A percentile compares a stretch with the other conserved stretches of the same genome.
phyloP scores from a whole-genome alignment of 2,797 vertebrate species.

The Melanitta fusca region DNA sequence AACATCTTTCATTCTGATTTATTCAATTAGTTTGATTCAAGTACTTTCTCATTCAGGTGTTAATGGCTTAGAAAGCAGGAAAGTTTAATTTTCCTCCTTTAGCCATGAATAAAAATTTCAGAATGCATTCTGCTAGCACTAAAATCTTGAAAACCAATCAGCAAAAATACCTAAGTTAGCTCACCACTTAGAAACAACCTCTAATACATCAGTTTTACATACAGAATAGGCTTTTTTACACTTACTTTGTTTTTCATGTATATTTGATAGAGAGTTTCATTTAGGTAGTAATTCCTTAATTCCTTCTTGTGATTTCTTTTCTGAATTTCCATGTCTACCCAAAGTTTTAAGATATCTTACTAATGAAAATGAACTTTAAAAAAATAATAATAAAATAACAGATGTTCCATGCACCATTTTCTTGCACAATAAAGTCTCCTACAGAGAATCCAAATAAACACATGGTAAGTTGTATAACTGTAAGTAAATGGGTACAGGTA shows the following conservation, averaged over 20 bases:
- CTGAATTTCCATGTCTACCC: not conserved
- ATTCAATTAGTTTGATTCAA: not conserved
- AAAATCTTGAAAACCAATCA: not conserved
- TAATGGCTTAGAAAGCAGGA: not conserved
- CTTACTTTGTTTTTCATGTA: not conserved
- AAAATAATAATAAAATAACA: not conserved
- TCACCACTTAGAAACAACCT: not conserved
- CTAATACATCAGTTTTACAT: not conserved
- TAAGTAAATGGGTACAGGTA: not conserved
- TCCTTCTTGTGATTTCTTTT: not conserved
- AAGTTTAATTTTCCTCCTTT: not conserved
- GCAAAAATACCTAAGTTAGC: not conserved
- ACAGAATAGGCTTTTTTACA: not conserved
- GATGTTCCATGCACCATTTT: fast-evolving
- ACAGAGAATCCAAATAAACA: not conserved
- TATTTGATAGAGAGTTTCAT: not conserved
- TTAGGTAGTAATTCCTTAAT: not conserved
- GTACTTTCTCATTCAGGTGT: not conserved
- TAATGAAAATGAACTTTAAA: not conserved
- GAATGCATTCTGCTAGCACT: not conserved
- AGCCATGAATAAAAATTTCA: not conserved
- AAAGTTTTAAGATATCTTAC: not conserved
- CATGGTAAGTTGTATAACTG: not conserved
- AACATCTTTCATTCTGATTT: not conserved
- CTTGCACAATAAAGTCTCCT: not conserved